phyloP scores from a whole-genome alignment of 2,888 invertebrate species.

The Macrophya annulata region DNA sequence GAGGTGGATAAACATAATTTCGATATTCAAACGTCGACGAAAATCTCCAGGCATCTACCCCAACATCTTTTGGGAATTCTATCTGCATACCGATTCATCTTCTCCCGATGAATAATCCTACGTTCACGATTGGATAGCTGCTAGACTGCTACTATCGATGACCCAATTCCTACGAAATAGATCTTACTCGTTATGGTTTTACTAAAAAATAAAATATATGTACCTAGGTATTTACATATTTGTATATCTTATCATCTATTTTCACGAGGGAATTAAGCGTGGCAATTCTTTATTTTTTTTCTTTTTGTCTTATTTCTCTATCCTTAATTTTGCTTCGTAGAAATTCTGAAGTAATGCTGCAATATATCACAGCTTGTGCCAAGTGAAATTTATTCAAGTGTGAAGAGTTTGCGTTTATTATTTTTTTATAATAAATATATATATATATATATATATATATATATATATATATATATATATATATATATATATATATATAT shows the following conservation, averaged over 20 bases:
- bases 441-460: not conserved
- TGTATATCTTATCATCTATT: not conserved
- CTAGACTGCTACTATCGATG: not conserved
- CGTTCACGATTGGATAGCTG: constrained; percentile 16
- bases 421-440: not conserved
- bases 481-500: not conserved
- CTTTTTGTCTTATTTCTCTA: not conserved
- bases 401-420: not conserved
- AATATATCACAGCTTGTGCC: not conserved
- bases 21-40: constrained; percentile 47
- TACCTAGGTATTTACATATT: no score
- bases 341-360: not conserved
- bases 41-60: constrained; percentile 26
- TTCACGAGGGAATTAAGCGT: not conserved
- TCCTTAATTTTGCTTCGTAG: not conserved
- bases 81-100: constrained; percentile 16
- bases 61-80: constrained; percentile 22
- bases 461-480: not conserved
- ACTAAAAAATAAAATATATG: not conserved
- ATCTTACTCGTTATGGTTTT: not conserved
- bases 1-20: constrained; percentile 47
- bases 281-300: not conserved
- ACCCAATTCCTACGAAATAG: constrained; percentile 3
- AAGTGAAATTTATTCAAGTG: constrained; percentile 8
- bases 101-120: constrained; percentile 9